Evolutionary conservation across 2,797 vertebrate species (phyloP).

Genomic region (Hemibagrus guttatus): DNA sequence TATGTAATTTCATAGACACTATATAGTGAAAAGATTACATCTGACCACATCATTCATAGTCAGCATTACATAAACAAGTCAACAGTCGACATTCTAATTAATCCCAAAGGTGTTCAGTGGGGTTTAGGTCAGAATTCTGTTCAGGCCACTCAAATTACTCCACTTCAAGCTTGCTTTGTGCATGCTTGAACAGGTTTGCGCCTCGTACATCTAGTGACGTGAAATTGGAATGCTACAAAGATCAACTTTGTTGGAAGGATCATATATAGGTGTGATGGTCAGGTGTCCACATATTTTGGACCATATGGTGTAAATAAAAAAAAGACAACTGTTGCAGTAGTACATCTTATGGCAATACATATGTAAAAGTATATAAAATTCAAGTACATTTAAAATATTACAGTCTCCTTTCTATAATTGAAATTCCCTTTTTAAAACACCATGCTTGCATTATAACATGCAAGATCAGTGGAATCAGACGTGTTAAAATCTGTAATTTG

Average conservation of each 20-base stretch:
- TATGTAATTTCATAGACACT: not conserved
- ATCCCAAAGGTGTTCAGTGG: not conserved
- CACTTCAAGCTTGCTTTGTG: not conserved
- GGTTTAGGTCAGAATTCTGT: not conserved
- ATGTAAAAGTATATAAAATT: not conserved
- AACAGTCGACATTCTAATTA: not conserved
- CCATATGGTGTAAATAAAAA: not conserved
- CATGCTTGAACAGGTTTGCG: not conserved
- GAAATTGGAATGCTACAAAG: not conserved
- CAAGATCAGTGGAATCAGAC: not conserved
- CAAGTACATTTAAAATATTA: not conserved
- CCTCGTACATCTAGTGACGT: not conserved
- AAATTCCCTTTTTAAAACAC: not conserved
- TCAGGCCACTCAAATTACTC: not conserved
- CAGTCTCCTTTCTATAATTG: not conserved
- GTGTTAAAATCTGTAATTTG: not conserved
- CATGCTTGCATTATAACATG: not conserved
- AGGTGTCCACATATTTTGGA: not conserved
- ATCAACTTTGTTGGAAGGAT: not conserved
- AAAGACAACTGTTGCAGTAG: not conserved
- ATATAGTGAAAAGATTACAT: not conserved
- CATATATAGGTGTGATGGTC: not conserved
- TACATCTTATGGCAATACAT: not conserved
- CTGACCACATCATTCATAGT: not conserved
- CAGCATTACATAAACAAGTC: not conserved